Percentiles rank a stretch among this genome's conserved stretches.
These are phyloP conservation scores for Hydrolagus affinis DNA, from an alignment of 2,113 vertebrate genomes.

Conservation along the genomic window DNA sequence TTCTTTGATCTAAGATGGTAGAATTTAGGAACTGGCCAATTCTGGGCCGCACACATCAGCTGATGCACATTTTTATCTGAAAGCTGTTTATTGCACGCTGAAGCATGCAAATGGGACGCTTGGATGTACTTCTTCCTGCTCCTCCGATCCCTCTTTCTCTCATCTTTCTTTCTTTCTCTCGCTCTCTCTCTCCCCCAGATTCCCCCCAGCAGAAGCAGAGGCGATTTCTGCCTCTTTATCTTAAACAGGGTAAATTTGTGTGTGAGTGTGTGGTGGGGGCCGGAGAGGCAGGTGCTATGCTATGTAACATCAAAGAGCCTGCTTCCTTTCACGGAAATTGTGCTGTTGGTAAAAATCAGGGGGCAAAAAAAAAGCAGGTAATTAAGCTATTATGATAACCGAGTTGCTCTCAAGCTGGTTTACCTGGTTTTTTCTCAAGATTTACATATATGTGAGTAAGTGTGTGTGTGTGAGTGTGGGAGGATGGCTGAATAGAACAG, in stretches of 20 bases:
- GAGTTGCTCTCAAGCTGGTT: constrained; percentile 29
- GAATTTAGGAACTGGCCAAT: constrained; percentile 37
- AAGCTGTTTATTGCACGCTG: constrained; percentile 35
- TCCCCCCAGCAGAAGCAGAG: too few species aligned
- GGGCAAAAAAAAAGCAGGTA: constrained; percentile 6
- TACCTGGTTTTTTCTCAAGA: constrained; percentile 30
- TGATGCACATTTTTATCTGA: constrained; percentile 34
- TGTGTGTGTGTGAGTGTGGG: constrained; percentile 6
- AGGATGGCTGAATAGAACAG: constrained; percentile 9
- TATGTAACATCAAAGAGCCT: background rate
- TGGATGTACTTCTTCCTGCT: background rate
- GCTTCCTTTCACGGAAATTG: constrained; percentile 9
- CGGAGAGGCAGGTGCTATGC: background rate
- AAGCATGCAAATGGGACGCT: background rate
- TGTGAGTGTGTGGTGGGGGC: too few species aligned
- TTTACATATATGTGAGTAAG: background rate
- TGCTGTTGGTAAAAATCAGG: background rate
- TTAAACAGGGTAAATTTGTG: background rate
- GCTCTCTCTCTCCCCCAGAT: background rate
- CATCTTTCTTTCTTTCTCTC: too few species aligned
- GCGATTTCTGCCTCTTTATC: background rate
- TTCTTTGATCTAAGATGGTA: constrained; percentile 36
- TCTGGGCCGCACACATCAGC: constrained; percentile 34
- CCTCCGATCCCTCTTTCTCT: background rate
- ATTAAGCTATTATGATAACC: constrained; percentile 31